Evolutionary conservation across 2,888 invertebrate genomes (phyloP).

Genomic region (Oscheius sp.): DNA sequence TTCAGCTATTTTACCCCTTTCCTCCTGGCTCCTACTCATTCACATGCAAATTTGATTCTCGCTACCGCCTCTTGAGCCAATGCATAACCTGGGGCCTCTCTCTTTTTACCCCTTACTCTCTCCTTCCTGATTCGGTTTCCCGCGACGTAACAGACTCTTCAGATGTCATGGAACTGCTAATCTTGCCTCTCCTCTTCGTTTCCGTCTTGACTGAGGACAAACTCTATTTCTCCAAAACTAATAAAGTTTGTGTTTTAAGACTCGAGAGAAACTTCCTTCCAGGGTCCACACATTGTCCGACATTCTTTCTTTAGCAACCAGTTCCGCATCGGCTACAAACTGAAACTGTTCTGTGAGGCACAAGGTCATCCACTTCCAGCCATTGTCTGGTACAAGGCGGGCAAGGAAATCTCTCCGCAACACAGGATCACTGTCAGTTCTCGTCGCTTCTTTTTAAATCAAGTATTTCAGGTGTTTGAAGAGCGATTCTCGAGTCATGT

Average conservation of each 20-base stretch:
- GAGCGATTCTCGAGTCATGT: background rate
- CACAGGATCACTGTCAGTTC: slow-evolving; percentile 42
- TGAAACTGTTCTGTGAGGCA: slow-evolving; percentile 90
- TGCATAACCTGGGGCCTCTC: slow-evolving; percentile 12
- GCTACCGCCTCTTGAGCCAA: slow-evolving; percentile 11
- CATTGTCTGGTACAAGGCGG: slow-evolving; percentile 94
- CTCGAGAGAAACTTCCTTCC: slow-evolving; percentile 1
- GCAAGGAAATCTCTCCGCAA: slow-evolving; percentile 83
- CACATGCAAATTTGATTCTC: slow-evolving; percentile 35
- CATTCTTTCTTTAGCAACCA: slow-evolving; percentile 57
- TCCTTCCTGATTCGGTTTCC: slow-evolving; percentile 7
- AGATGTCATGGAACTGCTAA: slow-evolving; percentile 21
- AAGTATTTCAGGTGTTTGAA: slow-evolving; percentile 15
- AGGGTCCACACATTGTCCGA: slow-evolving; percentile 56
- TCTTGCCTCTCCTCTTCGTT: slow-evolving; percentile 2
- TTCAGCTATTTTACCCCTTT: slow-evolving; percentile 10
- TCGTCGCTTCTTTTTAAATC: background rate
- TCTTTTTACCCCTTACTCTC: background rate
- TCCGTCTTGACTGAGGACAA: slow-evolving; percentile 23
- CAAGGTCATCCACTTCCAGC: slow-evolving; percentile 88
- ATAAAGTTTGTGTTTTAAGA: slow-evolving; percentile 17
- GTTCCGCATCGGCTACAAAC: slow-evolving; percentile 84
- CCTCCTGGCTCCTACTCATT: slow-evolving; percentile 3
- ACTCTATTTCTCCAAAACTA: slow-evolving; percentile 29
- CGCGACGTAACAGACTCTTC: background rate